A percentile compares a stretch with the other conserved stretches of the same genome.
These are phyloP conservation scores for Thelaira solivaga DNA, from an alignment of 2,888 invertebrate genomes.

Conservation along the genomic window DNA sequence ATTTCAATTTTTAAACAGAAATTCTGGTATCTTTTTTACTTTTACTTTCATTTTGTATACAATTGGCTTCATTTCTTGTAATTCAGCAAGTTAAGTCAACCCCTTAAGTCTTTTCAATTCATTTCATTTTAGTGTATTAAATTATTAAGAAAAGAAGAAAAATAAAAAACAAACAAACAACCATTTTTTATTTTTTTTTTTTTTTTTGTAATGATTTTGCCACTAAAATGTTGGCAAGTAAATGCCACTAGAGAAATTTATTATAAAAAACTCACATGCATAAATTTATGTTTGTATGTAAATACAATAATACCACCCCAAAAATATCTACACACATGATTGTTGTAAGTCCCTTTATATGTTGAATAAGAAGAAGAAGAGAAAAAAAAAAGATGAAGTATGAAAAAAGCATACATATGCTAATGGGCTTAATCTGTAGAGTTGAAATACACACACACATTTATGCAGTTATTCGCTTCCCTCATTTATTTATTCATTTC, in stretches of 20 bases:
- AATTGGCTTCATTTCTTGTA: neutral
- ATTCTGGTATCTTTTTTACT: no score
- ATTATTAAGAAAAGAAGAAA: constrained; percentile 11
- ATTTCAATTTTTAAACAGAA: no score
- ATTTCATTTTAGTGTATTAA: constrained; percentile 28
- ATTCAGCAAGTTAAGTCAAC: neutral
- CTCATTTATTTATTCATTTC: constrained; percentile 25
- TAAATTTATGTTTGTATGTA: neutral
- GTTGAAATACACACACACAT: neutral
- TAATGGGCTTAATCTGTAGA: constrained; percentile 51
- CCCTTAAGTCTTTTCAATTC: neutral
- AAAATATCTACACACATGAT: neutral
- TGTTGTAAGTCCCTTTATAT: neutral
- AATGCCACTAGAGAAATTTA: constrained; percentile 44
- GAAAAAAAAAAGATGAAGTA: constrained; percentile 19
- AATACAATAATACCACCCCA: constrained; percentile 12
- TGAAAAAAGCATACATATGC: constrained; percentile 52
- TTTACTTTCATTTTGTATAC: no score
- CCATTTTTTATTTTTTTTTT: constrained; percentile 1
- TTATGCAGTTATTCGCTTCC: constrained; percentile 9
- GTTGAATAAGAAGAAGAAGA: neutral
- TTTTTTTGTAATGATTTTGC: neutral
- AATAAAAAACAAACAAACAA: constrained; percentile 19
- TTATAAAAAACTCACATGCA: neutral
- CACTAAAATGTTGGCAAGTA: constrained; percentile 44